phyloP scores from a whole-genome alignment of 2,113 vertebrate species.

The Lepus europaeus region DNA sequence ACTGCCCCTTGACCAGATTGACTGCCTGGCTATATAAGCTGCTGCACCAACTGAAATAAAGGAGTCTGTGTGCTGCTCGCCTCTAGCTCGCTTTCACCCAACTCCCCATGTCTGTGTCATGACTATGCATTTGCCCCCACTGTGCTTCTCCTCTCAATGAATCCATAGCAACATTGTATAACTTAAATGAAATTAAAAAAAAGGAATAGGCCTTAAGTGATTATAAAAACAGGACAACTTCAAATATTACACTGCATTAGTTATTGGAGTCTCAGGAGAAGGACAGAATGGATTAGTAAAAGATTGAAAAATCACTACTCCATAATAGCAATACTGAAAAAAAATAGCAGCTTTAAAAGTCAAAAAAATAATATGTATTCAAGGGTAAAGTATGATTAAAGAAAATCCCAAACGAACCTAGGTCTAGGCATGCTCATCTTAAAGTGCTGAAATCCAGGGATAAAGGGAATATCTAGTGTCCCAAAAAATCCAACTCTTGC shows the following conservation, averaged over 20 bases:
- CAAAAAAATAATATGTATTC: not conserved
- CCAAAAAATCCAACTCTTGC: not conserved
- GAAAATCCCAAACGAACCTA: not conserved
- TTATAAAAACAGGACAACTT: not conserved
- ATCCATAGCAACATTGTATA: too few species aligned
- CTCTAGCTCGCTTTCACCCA: too few species aligned
- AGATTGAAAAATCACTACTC: not conserved
- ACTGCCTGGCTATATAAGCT: too few species aligned
- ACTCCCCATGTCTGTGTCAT: too few species aligned
- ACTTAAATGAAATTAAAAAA: too few species aligned
- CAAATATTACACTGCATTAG: not conserved
- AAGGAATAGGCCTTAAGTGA: too few species aligned
- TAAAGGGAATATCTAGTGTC: not conserved
- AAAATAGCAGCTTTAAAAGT: not conserved
- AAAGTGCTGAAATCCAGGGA: not conserved
- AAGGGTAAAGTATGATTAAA: not conserved
- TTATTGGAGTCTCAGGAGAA: not conserved
- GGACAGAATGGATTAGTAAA: not conserved
- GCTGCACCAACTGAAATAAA: too few species aligned
- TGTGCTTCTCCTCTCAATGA: too few species aligned
- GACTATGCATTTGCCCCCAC: too few species aligned
- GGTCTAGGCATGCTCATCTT: not conserved
- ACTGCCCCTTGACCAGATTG: too few species aligned
- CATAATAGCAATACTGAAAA: not conserved
- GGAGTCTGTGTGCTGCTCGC: too few species aligned